These are phyloP conservation scores for Acinonyx jubatus DNA, from an alignment of 2,113 vertebrate genomes.

Conservation along the genomic window DNA sequence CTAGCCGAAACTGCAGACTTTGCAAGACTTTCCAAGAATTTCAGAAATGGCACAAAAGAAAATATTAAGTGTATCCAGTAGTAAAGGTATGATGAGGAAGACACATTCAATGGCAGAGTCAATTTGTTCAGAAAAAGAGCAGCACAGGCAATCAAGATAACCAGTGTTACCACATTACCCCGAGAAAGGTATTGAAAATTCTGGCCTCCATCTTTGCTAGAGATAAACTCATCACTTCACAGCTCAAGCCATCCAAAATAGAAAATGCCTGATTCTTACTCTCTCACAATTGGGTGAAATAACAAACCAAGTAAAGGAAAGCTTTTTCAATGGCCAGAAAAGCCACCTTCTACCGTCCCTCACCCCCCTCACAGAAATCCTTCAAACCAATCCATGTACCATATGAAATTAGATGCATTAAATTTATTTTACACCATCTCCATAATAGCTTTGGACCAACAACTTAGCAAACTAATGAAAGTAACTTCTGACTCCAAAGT, in stretches of 20 bases:
- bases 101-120: constrained; percentile 69
- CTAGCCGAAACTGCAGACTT: constrained; percentile 73
- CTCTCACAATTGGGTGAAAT: constrained; percentile 63
- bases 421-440: constrained; percentile 62
- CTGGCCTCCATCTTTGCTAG: constrained; percentile 69
- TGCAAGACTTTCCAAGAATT: constrained; percentile 76
- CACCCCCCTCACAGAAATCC: constrained; percentile 34
- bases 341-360: constrained; percentile 25
- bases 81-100: constrained; percentile 77
- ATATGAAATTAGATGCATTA: constrained; percentile 74
- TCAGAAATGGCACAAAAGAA: constrained; percentile 76
- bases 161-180: constrained; percentile 62
- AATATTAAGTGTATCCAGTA: constrained; percentile 73
- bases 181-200: constrained; percentile 72
- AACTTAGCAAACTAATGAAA: constrained; percentile 74
- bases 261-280: constrained; percentile 73
- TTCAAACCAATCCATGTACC: constrained; percentile 49
- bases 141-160: constrained; percentile 80
- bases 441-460: constrained; percentile 52
- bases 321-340: constrained; percentile 62
- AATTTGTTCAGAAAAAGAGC: constrained; percentile 73
- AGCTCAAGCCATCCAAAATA: constrained; percentile 68
- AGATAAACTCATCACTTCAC: constrained; percentile 77
- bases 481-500: constrained; percentile 65
- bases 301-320: constrained; percentile 59